Evolutionary conservation across 2,888 invertebrate species (phyloP).

Genomic region (Ariolimax columbianus): DNA sequence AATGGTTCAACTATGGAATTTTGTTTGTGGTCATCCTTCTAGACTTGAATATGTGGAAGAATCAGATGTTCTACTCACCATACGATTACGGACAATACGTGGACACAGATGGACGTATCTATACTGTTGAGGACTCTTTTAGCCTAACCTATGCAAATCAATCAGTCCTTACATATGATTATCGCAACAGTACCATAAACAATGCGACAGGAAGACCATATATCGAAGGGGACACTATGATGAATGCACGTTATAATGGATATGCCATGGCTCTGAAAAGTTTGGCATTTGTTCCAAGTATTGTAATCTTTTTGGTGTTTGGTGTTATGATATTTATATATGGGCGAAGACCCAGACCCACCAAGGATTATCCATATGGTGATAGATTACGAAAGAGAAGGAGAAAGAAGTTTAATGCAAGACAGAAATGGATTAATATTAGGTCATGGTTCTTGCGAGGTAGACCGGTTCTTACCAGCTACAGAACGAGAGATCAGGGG

Average conservation of each 20-base stretch:
- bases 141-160: slow-evolving; percentile 70
- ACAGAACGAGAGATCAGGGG: background rate
- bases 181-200: slow-evolving; percentile 77
- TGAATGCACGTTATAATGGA: slow-evolving; percentile 80
- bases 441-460: slow-evolving; percentile 23
- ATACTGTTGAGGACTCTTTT: slow-evolving; percentile 67
- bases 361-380: slow-evolving; percentile 69
- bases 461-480: slow-evolving; percentile 19
- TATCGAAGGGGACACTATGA: slow-evolving; percentile 78
- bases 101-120: slow-evolving; percentile 77
- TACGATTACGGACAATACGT: slow-evolving; percentile 80
- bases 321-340: slow-evolving; percentile 70
- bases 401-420: slow-evolving; percentile 58
- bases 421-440: slow-evolving; percentile 49
- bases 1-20: slow-evolving; percentile 82
- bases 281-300: slow-evolving; percentile 79
- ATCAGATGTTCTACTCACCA: slow-evolving; percentile 81
- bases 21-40: slow-evolving; percentile 81
- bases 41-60: slow-evolving; percentile 82
- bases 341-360: slow-evolving; percentile 69
- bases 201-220: slow-evolving; percentile 77
- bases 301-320: slow-evolving; percentile 70
- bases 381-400: slow-evolving; percentile 69
- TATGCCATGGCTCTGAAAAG: slow-evolving; percentile 78
- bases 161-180: slow-evolving; percentile 77